A percentile compares a stretch with the other conserved stretches of the same genome.
Conservation (phyloP, 2,113 vertebrate species). For the Podilymbus podiceps region DNA sequence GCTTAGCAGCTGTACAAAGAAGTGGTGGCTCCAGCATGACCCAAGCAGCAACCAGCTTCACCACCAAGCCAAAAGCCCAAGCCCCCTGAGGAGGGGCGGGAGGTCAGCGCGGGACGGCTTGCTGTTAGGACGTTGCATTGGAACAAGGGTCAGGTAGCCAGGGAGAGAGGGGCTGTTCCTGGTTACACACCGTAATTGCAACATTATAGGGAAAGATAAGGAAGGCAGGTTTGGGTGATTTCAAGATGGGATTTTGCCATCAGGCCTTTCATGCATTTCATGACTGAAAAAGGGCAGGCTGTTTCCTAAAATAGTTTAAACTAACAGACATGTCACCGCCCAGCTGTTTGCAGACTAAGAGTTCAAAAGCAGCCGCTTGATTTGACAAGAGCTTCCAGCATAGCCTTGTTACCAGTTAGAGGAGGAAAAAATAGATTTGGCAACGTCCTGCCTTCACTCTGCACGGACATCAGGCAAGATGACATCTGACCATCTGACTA, state of each 20-base stretch:
- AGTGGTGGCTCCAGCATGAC: neutral
- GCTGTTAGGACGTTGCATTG: neutral
- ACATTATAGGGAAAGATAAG: neutral
- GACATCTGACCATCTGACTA: neutral
- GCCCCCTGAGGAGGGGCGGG: neutral
- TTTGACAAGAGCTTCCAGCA: neutral
- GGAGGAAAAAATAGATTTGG: neutral
- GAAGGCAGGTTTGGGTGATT: neutral
- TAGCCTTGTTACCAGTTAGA: neutral
- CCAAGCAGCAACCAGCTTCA: neutral
- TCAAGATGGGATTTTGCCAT: neutral
- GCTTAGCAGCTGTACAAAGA: neutral
- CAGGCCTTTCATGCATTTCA: accelerated
- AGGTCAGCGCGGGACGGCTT: neutral
- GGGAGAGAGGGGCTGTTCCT: neutral
- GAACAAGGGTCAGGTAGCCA: neutral
- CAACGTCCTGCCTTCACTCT: neutral
- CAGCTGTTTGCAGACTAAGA: neutral
- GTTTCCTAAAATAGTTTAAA: neutral
- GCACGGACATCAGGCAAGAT: neutral
- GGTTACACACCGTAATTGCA: accelerated
- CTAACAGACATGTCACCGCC: neutral
- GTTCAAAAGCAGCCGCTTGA: neutral
- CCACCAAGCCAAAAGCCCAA: accelerated
- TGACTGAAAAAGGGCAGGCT: neutral